Conservation (phyloP, 2,113 vertebrate species). For the Oncorhynchus nerka region DNA sequence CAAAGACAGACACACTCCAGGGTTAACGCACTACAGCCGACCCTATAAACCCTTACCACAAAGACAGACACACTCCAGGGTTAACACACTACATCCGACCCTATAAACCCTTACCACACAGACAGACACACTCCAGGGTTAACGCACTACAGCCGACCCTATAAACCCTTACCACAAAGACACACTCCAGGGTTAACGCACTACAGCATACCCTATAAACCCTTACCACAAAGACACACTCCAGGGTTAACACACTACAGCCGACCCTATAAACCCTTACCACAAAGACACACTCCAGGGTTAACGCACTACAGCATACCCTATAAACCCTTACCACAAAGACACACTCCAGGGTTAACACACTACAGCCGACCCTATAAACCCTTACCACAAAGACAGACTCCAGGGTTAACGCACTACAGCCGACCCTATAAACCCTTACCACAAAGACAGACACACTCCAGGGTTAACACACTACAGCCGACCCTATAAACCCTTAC, state of each 20-base stretch:
- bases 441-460: not conserved
- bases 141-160: slow-evolving; percentile 59
- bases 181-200: not conserved
- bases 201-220: slow-evolving; percentile 73
- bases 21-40: slow-evolving; percentile 46
- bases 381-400: slow-evolving; percentile 56
- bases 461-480: slow-evolving; percentile 6
- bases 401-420: too few relatives aligned
- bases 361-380: slow-evolving; percentile 71
- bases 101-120: slow-evolving; percentile 71
- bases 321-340: slow-evolving; percentile 71
- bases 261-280: slow-evolving; percentile 78
- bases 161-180: slow-evolving; percentile 69
- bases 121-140: not conserved
- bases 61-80: not conserved
- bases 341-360: not conserved
- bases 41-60: slow-evolving; percentile 73
- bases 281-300: not conserved
- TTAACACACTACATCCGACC: slow-evolving; percentile 49
- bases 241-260: slow-evolving; percentile 6
- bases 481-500: slow-evolving; percentile 78
- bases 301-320: slow-evolving; percentile 40
- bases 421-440: slow-evolving; percentile 79
- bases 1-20: not conserved
- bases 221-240: slow-evolving; percentile 48